Percentiles rank a stretch among this genome's conserved stretches.
Conservation (phyloP, 1,140 invertebrate species). For the Telenomus remus region DNA sequence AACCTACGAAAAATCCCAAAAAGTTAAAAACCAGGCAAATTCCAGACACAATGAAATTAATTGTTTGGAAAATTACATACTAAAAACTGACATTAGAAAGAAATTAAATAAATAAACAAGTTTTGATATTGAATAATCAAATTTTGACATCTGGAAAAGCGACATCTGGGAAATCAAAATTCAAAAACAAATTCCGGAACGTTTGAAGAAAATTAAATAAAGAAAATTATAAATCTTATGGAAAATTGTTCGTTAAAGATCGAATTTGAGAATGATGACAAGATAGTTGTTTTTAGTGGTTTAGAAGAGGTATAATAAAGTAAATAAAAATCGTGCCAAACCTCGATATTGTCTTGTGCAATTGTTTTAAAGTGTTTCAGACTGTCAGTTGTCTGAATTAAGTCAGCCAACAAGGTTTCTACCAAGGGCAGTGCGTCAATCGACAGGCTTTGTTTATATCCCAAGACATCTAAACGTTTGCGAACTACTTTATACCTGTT, state of each 20-base stretch:
- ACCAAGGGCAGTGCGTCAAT: constrained; percentile 84
- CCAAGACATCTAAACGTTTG: constrained; percentile 81
- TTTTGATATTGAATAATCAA: too few relatives aligned
- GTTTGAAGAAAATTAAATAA: too few relatives aligned
- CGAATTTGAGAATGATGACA: constrained; percentile 7
- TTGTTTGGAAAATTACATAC: too few relatives aligned
- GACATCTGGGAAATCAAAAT: too few relatives aligned
- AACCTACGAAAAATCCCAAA: constrained; percentile 67
- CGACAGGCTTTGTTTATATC: constrained; percentile 83
- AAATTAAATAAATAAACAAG: too few relatives aligned
- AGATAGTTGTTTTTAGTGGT: neutral
- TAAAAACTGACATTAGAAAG: too few relatives aligned
- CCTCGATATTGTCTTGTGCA: constrained; percentile 79
- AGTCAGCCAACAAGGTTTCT: constrained; percentile 83
- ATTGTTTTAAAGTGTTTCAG: constrained; percentile 86
- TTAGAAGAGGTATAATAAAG: constrained; percentile 13
- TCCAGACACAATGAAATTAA: neutral
- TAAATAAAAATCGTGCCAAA: constrained; percentile 59
- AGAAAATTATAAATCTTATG: too few relatives aligned
- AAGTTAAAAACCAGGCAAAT: neutral
- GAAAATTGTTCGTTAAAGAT: too few relatives aligned
- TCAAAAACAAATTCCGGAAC: too few relatives aligned
- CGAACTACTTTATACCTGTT: constrained; percentile 75
- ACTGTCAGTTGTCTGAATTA: constrained; percentile 86
- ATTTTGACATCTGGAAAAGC: too few relatives aligned